Evolutionary conservation across 2,113 vertebrate genomes (phyloP), one percentile per base, ranked within the genome.

Genomic region (Myotis davidii): DNA sequence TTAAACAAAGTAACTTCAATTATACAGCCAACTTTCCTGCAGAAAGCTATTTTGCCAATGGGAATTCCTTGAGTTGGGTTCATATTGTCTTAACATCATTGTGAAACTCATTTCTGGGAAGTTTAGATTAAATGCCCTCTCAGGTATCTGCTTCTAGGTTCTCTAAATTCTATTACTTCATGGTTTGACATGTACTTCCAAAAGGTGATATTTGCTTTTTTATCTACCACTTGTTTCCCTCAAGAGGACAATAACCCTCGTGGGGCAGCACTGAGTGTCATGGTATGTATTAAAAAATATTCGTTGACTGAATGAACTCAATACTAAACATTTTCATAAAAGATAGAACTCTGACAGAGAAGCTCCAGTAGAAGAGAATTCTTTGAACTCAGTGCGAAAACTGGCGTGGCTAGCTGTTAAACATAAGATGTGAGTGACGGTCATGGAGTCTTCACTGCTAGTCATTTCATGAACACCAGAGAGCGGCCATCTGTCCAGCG

Each of bases 111-210:
- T 72, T 83, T 73, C 39, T 32, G 16, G 25, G 17, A 86, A 52
- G 0, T 64, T 86, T 83, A 72, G 74, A 72, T 48, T 52, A 52
- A 83, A 39, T 94, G 12, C 12, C 42, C 3, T 84, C 4, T 37
- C 4, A 20, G 18, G 7, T n/a, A 42, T 9, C 45, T 42, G 5
- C 18, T 74, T 90, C 34, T 90, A 5, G 0, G 12, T 77, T 92
- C 32, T 92, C 56, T 87, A 79, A 79, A 92, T 88, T 85, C 72
- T 54, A 16, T 84, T 54, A 94, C 56, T 94, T 92, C 21, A 42
- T 52, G n/a, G 23, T 45, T 79, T 76, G n/a, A 39, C 59, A 37
- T 64, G n/a, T 52, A 42, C 69, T 88, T 88, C 77, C 11, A 76
- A 45, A 88, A 6, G 72, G 77, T 32, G 32, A 65, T 70, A n/a